These are phyloP conservation scores for Arbacia lixula DNA, from an alignment of 53 echinoderm and acorn worm species.

Conservation along the genomic window DNA sequence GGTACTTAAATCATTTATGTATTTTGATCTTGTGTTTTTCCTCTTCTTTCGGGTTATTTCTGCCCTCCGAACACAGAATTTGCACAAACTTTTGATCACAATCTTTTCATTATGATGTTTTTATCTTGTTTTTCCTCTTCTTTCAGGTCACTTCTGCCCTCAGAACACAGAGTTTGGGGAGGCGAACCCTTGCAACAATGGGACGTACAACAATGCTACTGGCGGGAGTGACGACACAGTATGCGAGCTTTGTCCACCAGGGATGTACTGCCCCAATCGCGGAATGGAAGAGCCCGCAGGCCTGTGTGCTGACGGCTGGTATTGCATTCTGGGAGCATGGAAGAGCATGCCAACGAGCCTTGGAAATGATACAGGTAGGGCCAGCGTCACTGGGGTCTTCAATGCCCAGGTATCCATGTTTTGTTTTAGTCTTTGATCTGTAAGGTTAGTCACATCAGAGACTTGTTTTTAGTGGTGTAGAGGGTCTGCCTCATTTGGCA, in stretches of 20 bases:
- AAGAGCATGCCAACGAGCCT: conserved; percentile 81
- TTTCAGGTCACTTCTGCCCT: conserved; percentile 94
- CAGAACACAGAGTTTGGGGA: conserved; percentile 92
- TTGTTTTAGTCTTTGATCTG: too few relatives aligned
- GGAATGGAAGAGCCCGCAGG: conserved; percentile 90
- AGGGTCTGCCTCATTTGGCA: too few relatives aligned
- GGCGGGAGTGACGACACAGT: conserved; percentile 74
- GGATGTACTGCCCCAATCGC: conserved; percentile 85
- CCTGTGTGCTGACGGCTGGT: conserved; percentile 89
- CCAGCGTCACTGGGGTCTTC: too few relatives aligned
- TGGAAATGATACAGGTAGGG: conserved; percentile 94
- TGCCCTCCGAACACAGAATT: too few relatives aligned
- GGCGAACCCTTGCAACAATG: conserved; percentile 95
- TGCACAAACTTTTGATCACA: too few relatives aligned
- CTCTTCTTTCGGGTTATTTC: too few relatives aligned
- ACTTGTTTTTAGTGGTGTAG: too few relatives aligned
- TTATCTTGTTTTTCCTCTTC: neutral
- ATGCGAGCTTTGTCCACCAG: conserved; percentile 91
- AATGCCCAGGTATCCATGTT: too few relatives aligned
- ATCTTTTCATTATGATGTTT: neutral
- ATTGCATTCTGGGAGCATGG: conserved; percentile 96
- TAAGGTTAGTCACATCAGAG: too few relatives aligned
- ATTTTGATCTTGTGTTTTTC: neutral
- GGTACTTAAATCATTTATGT: too few relatives aligned
- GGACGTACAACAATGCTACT: conserved; percentile 92